Conservation (phyloP, 2,888 invertebrate species). For the Pimpla rufipes region DNA sequence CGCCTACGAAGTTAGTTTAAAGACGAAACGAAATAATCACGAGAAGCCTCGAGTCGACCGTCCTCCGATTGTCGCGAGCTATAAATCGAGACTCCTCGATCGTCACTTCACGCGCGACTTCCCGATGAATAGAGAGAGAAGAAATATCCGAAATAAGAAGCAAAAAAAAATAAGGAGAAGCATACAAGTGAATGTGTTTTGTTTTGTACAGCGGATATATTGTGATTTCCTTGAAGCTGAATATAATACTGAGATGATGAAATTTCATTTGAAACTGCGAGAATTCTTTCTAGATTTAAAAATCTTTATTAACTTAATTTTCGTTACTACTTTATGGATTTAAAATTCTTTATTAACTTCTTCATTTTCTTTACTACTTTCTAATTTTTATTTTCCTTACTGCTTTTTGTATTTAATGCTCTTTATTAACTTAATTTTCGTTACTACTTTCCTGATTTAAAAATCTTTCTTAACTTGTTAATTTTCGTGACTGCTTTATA, state of each 20-base stretch:
- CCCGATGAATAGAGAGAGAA: conserved; percentile 60
- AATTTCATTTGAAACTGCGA: conserved; percentile 62
- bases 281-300: background rate
- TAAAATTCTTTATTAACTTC: too few species aligned
- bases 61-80: conserved; percentile 23
- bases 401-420: too few species aligned
- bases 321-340: too few species aligned
- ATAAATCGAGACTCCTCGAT: conserved; percentile 29
- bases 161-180: conserved; percentile 25
- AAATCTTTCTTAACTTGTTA: too few species aligned
- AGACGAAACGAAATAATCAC: conserved; percentile 51
- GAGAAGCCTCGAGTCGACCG: conserved; percentile 37
- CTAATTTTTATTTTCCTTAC: too few species aligned
- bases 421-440: too few species aligned
- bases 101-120: conserved; percentile 39
- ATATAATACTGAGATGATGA: conserved; percentile 82
- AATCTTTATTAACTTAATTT: too few species aligned
- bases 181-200: conserved; percentile 79
- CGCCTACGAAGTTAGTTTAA: conserved; percentile 64
- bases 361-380: too few species aligned
- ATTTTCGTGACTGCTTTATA: too few species aligned
- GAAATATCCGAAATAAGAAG: conserved; percentile 46
- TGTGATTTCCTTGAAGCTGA: conserved; percentile 82
- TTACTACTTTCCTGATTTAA: too few species aligned
- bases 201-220: conserved; percentile 84